Conservation (phyloP, 2,888 invertebrate species). For the Junonia oenone region DNA sequence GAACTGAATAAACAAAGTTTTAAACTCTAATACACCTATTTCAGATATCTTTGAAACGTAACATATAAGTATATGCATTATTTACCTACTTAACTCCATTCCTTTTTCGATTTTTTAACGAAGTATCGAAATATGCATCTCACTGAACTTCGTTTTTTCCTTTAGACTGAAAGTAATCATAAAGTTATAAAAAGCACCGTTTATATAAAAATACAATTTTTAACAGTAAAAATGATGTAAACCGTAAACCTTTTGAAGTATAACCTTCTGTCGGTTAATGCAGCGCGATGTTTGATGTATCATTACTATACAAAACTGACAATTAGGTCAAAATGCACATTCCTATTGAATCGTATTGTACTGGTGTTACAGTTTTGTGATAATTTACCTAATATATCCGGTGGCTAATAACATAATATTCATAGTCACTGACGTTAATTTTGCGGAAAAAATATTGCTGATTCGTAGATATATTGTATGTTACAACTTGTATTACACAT, state of each 20-base stretch:
- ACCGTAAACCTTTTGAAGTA: neutral
- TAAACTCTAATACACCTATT: too few relatives aligned
- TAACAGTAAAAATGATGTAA: neutral
- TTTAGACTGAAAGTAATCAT: neutral
- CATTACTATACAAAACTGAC: conserved; percentile 50
- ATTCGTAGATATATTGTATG: neutral
- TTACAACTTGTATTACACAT: neutral
- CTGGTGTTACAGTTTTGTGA: conserved; percentile 8
- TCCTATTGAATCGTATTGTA: conserved; percentile 15
- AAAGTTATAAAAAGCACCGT: neutral
- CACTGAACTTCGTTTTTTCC: too few relatives aligned
- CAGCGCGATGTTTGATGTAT: conserved; percentile 32
- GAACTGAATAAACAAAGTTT: too few relatives aligned
- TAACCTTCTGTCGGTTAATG: neutral
- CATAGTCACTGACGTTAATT: neutral
- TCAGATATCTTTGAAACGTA: too few relatives aligned
- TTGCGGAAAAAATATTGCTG: neutral
- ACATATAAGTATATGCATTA: too few relatives aligned
- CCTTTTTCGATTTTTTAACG: too few relatives aligned
- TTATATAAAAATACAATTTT: neutral
- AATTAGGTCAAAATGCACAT: conserved; percentile 50
- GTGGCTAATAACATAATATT: conserved; percentile 8
- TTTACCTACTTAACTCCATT: too few relatives aligned
- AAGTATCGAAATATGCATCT: too few relatives aligned
- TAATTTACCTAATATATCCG: conserved; percentile 13